Conservation (phyloP, 2,113 vertebrate genomes). For the Trogon surrucura region DNA sequence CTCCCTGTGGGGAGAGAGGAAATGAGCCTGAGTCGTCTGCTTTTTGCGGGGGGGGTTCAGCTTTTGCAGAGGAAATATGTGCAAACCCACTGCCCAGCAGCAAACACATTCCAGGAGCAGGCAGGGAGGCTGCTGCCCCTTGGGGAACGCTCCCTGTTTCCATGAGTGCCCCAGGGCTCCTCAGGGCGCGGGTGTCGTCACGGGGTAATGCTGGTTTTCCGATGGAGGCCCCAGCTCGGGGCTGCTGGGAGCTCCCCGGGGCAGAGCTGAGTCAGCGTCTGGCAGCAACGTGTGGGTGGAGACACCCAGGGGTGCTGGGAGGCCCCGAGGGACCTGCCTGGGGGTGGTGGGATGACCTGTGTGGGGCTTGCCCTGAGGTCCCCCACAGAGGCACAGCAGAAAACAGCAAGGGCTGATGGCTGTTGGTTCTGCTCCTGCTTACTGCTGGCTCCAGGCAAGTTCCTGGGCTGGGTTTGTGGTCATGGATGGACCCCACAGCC, state of each 20-base stretch:
- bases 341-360: not conserved
- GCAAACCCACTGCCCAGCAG: not conserved
- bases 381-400: accelerated
- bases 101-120: accelerated
- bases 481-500: not conserved
- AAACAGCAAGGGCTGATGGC: accelerated
- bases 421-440: not conserved
- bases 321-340: not conserved
- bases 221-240: not conserved
- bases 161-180: not conserved
- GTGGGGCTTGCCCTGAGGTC: not conserved
- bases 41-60: not conserved
- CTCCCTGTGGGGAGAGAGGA: not conserved
- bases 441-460: accelerated
- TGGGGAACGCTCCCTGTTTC: not conserved
- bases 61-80: not conserved
- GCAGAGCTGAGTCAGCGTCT: slow-evolving; percentile 36
- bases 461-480: not conserved
- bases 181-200: not conserved
- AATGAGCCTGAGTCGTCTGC: accelerated
- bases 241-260: not conserved
- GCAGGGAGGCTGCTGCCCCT: not conserved
- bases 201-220: not conserved
- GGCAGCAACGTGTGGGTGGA: not conserved
- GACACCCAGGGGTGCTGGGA: not conserved